A percentile compares a stretch with the other conserved stretches of the same genome.
These are phyloP conservation scores for Anguilla rostrata DNA, from an alignment of 2,113 vertebrate species.

Conservation along the genomic window DNA sequence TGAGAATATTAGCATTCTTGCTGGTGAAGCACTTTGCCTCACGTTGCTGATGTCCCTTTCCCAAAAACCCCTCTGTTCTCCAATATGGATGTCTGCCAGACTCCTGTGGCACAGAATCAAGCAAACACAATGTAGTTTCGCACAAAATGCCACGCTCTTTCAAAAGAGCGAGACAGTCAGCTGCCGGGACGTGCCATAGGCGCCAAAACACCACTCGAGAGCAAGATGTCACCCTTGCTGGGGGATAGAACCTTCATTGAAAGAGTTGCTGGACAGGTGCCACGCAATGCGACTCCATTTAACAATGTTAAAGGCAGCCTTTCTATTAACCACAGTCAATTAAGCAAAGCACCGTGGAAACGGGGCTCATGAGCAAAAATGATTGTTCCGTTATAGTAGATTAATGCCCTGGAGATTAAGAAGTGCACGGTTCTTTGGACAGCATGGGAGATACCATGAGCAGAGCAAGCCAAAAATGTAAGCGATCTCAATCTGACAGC, in stretches of 20 bases:
- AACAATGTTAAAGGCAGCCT: not conserved
- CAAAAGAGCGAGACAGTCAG: not conserved
- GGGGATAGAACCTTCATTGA: not conserved
- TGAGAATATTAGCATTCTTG: not conserved
- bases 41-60: not conserved
- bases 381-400: not conserved
- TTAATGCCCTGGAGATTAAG: not conserved
- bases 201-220: not conserved
- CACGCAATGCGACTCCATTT: no score
- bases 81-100: not conserved
- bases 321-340: slow-evolving; percentile 5
- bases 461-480: not conserved
- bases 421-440: not conserved
- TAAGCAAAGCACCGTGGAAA: slow-evolving; percentile 5
- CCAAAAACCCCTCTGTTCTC: not conserved
- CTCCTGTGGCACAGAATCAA: not conserved
- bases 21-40: not conserved
- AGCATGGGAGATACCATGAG: not conserved
- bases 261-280: no score
- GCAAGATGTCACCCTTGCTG: not conserved
- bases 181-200: not conserved
- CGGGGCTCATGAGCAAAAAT: slow-evolving; percentile 1
- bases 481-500: not conserved
- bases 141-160: not conserved
- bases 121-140: not conserved